Evolutionary conservation across 53 echinoderm and acorn worm species (phyloP), one percentile per base, ranked within the genome.

Genomic region (Stichopus horrens): DNA sequence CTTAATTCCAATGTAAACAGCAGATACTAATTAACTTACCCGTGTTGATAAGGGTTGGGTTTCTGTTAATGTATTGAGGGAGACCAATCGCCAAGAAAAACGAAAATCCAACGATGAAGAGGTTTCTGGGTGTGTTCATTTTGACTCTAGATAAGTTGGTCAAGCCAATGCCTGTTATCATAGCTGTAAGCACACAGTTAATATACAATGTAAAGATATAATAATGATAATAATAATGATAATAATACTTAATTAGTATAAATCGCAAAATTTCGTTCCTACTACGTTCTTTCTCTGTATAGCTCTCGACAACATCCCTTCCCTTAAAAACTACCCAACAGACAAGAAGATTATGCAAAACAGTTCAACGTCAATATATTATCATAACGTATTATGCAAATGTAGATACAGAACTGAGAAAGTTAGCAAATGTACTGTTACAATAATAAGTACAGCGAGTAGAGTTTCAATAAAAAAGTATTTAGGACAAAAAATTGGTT

Each of bases 61-160:
- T 91, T 0, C 79, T 52, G 13, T 58, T 19, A 8, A 96, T 57
- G 83, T 93, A 94, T 18, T 90, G 77, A 4, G 96, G 96, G 76
- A 94, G 52, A 4, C 88, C 83, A 23, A 96, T 86, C 18, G 94
- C 96, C 83, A 94, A 90, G 76, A 94, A 90, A 37, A 89, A 93
- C 4, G 96, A 94, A 74, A 96, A 93, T 13, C 96, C 96, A 51
- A 94, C 56, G 9, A 96, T 92, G 87, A 93, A 94, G 52, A 96
- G 93, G 74, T 96, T 96, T 52, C 96, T 92, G 60, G 91, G 85
- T 8, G 94, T 94, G 74, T 96, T 94, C 58, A 96, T 83, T 53
- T 96, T 91, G 4, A 93, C 91, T 74, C 91, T 93, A 77, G 94
- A 94, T 5, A 96, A 90, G 73, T 94, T 96, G 5, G 96, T 91